phyloP scores from a whole-genome alignment of 1,140 invertebrate species.

The Polypedilum pembai region DNA sequence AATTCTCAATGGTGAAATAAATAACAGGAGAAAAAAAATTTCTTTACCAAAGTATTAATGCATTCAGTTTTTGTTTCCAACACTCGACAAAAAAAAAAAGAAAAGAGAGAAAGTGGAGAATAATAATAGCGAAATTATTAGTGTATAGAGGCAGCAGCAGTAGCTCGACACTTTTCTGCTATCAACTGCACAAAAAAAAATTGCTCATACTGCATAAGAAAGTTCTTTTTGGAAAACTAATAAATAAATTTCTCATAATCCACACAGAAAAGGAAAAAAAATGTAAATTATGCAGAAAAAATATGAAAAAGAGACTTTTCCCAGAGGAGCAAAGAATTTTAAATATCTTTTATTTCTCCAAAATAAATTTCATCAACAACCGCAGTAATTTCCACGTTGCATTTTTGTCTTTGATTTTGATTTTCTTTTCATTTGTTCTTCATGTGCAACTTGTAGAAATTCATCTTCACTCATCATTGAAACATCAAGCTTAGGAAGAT shows the following conservation, averaged over 20 bases:
- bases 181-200: not conserved
- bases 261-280: constrained; percentile 1
- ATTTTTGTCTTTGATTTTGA: too few species aligned
- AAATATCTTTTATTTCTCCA: too few species aligned
- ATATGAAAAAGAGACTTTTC: not conserved
- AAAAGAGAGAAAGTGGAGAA: not conserved
- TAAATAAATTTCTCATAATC: constrained; percentile 19
- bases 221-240: not conserved
- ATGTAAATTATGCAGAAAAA: constrained; percentile 26
- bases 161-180: not conserved
- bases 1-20: constrained; percentile 15
- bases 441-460: too few species aligned
- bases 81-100: not conserved
- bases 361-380: too few species aligned
- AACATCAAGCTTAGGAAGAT: too few species aligned
- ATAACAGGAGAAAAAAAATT: constrained; percentile 6
- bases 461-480: too few species aligned
- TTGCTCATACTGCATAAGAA: too few species aligned
- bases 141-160: not conserved
- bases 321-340: not conserved
- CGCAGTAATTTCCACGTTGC: too few species aligned
- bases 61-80: not conserved
- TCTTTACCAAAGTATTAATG: constrained; percentile 3
- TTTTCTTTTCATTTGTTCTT: too few species aligned
- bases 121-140: not conserved